Evolutionary conservation across 2,888 invertebrate species (phyloP).

Genomic region (Melanophora roralis): DNA sequence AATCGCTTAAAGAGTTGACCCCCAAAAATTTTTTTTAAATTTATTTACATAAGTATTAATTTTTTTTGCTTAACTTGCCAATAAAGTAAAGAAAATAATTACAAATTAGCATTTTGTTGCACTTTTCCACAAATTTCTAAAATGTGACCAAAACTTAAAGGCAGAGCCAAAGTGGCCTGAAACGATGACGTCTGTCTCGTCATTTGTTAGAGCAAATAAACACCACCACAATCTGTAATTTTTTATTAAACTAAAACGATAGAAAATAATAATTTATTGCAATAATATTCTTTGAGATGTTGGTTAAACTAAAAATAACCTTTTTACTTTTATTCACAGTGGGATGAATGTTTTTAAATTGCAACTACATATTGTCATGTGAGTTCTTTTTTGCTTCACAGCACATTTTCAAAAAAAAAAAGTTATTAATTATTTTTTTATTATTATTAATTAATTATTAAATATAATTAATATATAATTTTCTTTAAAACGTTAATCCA

Average conservation of each 20-base stretch:
- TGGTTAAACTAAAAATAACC: neutral
- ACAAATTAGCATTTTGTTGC: constrained; percentile 40
- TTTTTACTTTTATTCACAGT: constrained; percentile 10
- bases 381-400: no score
- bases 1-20: no score
- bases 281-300: neutral
- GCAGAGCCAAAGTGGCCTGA: constrained; percentile 32
- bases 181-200: neutral
- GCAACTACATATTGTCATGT: no score
- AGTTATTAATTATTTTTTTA: no score
- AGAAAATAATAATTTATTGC: neutral
- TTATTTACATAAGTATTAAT: no score
- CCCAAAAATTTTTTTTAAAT: no score
- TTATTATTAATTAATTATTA: no score
- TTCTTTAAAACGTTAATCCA: no score
- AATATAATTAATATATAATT: no score
- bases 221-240: neutral
- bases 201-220: constrained; percentile 9
- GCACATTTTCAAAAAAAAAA: no score
- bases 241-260: neutral
- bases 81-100: no score
- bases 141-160: constrained; percentile 48
- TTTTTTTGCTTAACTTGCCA: no score
- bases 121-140: constrained; percentile 50
- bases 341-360: neutral